A percentile compares a stretch with the other conserved stretches of the same genome.
Evolutionary conservation across 2,888 invertebrate species (phyloP).

Genomic region (Hydrotaea cyrtoneurina): DNA sequence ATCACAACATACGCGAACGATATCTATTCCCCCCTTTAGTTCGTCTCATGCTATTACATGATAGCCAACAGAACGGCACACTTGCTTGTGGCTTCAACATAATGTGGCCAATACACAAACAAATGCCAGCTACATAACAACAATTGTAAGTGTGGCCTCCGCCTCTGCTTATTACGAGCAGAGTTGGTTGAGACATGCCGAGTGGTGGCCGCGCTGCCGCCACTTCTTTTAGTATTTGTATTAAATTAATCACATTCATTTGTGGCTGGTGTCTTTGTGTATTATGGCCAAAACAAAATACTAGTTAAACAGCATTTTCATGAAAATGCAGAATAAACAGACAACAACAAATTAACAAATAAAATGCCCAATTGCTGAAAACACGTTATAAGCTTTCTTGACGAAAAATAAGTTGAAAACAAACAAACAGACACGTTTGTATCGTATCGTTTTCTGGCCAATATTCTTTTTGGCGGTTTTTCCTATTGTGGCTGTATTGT

Average conservation of each 20-base stretch:
- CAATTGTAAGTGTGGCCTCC: no score
- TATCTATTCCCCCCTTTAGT: constrained; percentile 52
- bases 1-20: constrained; percentile 38
- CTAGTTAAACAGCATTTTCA: constrained; percentile 62
- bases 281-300: constrained; percentile 47
- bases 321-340: constrained; percentile 36
- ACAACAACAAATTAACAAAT: constrained; percentile 21
- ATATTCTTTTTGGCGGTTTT: constrained; percentile 60
- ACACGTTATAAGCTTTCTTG: constrained; percentile 10
- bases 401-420: background rate
- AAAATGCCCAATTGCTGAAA: background rate
- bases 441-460: constrained; percentile 34
- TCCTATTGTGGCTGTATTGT: background rate
- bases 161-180: no score
- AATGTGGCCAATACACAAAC: constrained; percentile 9
- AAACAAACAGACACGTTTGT: constrained; percentile 52
- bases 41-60: constrained; percentile 51
- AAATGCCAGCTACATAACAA: background rate
- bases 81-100: constrained; percentile 41
- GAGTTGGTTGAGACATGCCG: no score
- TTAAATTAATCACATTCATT: constrained; percentile 51
- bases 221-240: constrained; percentile 51
- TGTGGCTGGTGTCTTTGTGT: constrained; percentile 10
- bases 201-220: no score
- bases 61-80: constrained; percentile 14